Evolutionary conservation across 1,140 invertebrate species (phyloP), one percentile per base, ranked within the genome.

Genomic region (Phymorhynchus buccinoides): DNA sequence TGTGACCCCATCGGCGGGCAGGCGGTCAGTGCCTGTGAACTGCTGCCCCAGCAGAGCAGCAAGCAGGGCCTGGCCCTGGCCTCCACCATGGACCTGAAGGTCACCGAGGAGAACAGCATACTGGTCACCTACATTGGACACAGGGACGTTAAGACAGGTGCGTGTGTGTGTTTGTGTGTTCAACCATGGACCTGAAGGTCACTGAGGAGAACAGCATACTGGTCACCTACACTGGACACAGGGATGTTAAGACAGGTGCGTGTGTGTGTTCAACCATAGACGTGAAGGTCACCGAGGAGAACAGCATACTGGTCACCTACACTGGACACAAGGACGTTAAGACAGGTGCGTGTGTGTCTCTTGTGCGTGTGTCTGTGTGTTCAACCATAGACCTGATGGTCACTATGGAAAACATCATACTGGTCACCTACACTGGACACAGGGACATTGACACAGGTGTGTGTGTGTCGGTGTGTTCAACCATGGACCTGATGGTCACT

Each of bases 221-320:
- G 16, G 81, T 92, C 27, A 87, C 78, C 16, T 91, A 90, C 86
- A 78, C 84, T 77, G 91, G 91, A 44, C 75, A 73, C 14, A 85
- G 88, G 39, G 71, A 87, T 7, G 18, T 30, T n/a, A 80, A 77
- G 78, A 80, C 78, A 77, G 68, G 27, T 75, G 52, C 32, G 1
- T 78, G 75, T 39, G 14, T 78, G 37, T 39, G 16, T 78, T 35
- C 80, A 3, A 85, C 73, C 16, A 82, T 85, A 14, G 71, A 86
- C 27, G 87, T 92, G 12, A 86, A 90, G 62, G 89, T 88, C 37
- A 88, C 87, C 32, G 89, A 89, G 56, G 87, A 89, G 81, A 90
- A 90, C 71, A 73, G 89, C 71, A 73, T 91, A 56, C 86, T 84
- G 16, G 81, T 92, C 27, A 87, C 78, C 16, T 91, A 90, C 86